Evolutionary conservation across 2,113 vertebrate species (phyloP).

Genomic region (Fregata magnificens): DNA sequence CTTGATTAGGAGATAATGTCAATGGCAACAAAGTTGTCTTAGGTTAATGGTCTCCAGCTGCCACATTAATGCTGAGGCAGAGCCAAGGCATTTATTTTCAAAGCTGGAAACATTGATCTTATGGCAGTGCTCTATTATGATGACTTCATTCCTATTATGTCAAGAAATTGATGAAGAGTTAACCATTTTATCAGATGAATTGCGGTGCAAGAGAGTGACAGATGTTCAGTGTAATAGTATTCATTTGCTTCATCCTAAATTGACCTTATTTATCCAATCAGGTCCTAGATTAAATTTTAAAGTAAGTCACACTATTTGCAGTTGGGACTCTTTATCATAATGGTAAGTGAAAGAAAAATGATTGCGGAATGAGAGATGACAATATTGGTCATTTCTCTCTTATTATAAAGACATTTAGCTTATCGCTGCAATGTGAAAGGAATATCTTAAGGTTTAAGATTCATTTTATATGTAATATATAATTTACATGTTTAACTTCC

Average conservation of each 20-base stretch:
- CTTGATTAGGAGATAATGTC: constrained; percentile 54
- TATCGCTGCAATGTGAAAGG: constrained; percentile 38
- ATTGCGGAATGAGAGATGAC: background rate
- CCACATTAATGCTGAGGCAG: constrained; percentile 66
- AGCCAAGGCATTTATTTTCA: constrained; percentile 69
- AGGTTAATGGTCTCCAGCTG: constrained; percentile 64
- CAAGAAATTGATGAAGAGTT: constrained; percentile 42
- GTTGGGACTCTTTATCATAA: background rate
- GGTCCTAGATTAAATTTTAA: constrained; percentile 10
- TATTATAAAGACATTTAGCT: constrained; percentile 49
- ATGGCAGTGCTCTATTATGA: constrained; percentile 41
- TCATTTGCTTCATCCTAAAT: background rate
- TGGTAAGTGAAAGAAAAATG: constrained; percentile 1
- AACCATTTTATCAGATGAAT: constrained; percentile 27
- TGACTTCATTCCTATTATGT: constrained; percentile 48
- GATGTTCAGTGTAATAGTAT: background rate
- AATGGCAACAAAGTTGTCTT: constrained; percentile 58
- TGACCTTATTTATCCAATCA: constrained; percentile 25
- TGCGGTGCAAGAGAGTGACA: background rate
- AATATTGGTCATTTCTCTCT: constrained; percentile 28
- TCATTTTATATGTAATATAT: constrained; percentile 43
- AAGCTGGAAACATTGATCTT: constrained; percentile 60
- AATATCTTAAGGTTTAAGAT: constrained; percentile 39
- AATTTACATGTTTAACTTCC: constrained; percentile 30
- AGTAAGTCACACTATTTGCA: background rate